Evolutionary conservation across 2,888 invertebrate species (phyloP).

Genomic region (Sympetrum striolatum): DNA sequence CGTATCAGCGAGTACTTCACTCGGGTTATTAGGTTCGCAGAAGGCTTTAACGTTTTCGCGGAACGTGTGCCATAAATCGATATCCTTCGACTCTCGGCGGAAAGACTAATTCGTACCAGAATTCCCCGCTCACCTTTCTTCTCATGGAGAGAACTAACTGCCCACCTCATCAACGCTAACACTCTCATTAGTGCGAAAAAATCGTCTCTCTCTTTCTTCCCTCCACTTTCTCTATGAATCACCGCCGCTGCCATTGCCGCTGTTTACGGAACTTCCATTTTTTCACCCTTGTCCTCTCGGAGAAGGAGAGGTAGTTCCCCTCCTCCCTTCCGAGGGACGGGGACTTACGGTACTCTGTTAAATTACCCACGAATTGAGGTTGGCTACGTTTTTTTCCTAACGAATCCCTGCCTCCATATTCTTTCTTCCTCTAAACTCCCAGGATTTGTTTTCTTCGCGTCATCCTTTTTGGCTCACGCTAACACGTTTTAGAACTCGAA

Average conservation of each 20-base stretch:
- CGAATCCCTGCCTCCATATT: background rate
- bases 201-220: background rate
- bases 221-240: background rate
- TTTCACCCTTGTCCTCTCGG: background rate
- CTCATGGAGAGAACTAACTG: background rate
- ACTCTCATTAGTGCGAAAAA: slow-evolving; percentile 12
- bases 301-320: too few species aligned
- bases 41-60: background rate
- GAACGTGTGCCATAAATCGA: background rate
- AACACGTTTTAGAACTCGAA: too few species aligned
- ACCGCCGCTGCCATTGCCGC: background rate
- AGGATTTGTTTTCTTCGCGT: background rate
- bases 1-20: background rate
- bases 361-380: slow-evolving; percentile 34
- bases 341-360: slow-evolving; percentile 19
- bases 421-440: background rate
- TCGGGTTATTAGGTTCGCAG: background rate
- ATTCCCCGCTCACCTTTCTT: background rate
- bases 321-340: background rate
- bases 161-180: background rate
- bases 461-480: too few species aligned
- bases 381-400: background rate
- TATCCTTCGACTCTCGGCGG: background rate
- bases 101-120: background rate
- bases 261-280: background rate